Base-by-base conservation (phyloP, 37 sponge, comb jelly and placozoan genomes). In the Agelas oroides region DNA sequence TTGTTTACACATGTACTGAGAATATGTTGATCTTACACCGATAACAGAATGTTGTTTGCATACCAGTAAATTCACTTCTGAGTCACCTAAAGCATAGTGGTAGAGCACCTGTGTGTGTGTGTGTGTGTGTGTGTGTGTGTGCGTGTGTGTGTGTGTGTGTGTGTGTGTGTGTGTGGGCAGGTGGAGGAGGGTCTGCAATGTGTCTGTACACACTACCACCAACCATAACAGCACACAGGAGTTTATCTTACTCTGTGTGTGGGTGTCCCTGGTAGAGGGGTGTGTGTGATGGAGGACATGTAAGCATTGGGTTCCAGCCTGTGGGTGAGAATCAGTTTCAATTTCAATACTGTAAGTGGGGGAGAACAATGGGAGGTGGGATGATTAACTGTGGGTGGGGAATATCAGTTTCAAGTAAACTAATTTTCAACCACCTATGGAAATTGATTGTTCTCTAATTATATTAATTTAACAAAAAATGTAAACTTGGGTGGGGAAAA, bases 11-110 rank as follows among this genome's bases (percentile, higher is more conserved):
- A n/a, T n/a, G n/a, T n/a, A n/a, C n/a, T n/a, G n/a, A n/a, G n/a
- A n/a, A n/a, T n/a, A n/a, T n/a, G n/a, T n/a, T n/a, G n/a, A n/a
- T n/a, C n/a, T n/a, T n/a, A n/a, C n/a, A n/a, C n/a, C n/a, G n/a
- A n/a, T n/a, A n/a, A n/a, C n/a, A n/a, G n/a, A n/a, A n/a, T n/a
- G n/a, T n/a, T n/a, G n/a, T n/a, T n/a, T n/a, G n/a, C 82, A 70
- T 38, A 93, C 94, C 33, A 93, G 60, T 21, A 93, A 62, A 80
- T 93, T 93, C 38, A 93, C 94, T 75, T 93, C 87, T 59, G 89
- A 86, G 77, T 93, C 94, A 19, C 94, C 94, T 27, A 89, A 71
- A 16, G 59, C 89, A 86, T 89, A 93, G 0, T 93, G 94, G 35
- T 83, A 86, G 27, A 93, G 64, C 1, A 93, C 65, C 94, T 93